Conservation (phyloP, 2,888 invertebrate genomes). For the Himalopsyche kuldschensis region DNA sequence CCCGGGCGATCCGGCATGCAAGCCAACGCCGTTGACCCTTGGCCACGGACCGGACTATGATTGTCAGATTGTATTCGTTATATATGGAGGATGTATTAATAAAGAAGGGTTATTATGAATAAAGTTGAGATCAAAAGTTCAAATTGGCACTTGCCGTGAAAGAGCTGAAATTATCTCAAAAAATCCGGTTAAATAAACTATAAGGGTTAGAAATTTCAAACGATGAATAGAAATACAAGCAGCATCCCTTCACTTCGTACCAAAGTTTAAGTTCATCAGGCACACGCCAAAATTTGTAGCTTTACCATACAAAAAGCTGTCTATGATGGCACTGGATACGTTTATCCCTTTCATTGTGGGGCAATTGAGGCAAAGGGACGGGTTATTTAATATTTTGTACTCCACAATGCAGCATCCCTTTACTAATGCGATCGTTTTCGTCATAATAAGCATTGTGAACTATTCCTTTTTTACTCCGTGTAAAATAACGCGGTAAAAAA, state of each 20-base stretch:
- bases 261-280: slow-evolving; percentile 1
- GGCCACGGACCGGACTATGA: too few relatives aligned
- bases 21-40: too few relatives aligned
- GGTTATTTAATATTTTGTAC: slow-evolving; percentile 10
- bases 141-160: background rate
- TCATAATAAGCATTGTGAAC: background rate
- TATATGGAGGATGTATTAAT: background rate
- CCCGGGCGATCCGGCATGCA: too few relatives aligned
- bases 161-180: background rate
- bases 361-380: slow-evolving; percentile 13
- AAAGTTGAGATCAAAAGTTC: background rate
- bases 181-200: background rate
- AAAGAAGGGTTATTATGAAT: background rate
- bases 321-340: background rate
- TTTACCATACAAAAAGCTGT: slow-evolving; percentile 14
- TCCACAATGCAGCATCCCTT: slow-evolving; percentile 14
- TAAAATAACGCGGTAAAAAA: background rate
- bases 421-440: background rate
- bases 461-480: background rate
- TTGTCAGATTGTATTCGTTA: background rate
- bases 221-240: background rate
- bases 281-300: slow-evolving; percentile 15
- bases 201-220: slow-evolving; percentile 2
- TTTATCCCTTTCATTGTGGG: slow-evolving; percentile 18
- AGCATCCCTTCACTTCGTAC: slow-evolving; percentile 7